Evolutionary conservation across 1,140 invertebrate species (phyloP).

Genomic region (Ceratina australensis): DNA sequence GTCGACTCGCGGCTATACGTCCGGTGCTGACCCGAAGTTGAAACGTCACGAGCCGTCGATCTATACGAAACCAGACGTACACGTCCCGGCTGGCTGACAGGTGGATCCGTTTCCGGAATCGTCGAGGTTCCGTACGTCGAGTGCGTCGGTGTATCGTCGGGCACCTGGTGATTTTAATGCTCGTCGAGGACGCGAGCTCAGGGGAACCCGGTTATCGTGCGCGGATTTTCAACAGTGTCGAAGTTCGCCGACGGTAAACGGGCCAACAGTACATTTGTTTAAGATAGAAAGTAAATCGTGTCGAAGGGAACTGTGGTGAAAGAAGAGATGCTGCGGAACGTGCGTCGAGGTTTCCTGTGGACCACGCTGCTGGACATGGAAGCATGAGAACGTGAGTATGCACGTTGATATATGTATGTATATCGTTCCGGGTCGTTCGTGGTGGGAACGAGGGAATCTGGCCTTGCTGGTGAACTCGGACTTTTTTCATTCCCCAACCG

Average conservation of each 20-base stretch:
- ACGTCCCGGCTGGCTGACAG: constrained; percentile 7
- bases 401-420: not conserved
- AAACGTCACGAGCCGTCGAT: too few relatives aligned
- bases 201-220: constrained; percentile 3
- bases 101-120: constrained; percentile 37
- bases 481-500: constrained; percentile 25
- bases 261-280: not conserved
- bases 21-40: not conserved
- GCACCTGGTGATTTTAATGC: constrained; percentile 59
- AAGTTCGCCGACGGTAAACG: not conserved
- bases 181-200: constrained; percentile 25
- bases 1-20: constrained; percentile 22
- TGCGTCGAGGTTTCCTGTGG: constrained; percentile 34
- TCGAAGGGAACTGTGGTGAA: not conserved
- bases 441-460: constrained; percentile 15
- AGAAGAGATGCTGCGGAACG: constrained; percentile 10
- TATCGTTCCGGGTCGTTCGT: not conserved
- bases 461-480: constrained; percentile 22
- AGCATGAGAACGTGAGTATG: constrained; percentile 60
- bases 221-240: constrained; percentile 23
- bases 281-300: constrained; percentile 25
- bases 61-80: not conserved
- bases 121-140: constrained; percentile 2
- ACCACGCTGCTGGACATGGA: constrained; percentile 33
- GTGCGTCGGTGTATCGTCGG: constrained; percentile 13